Evolutionary conservation across 2,113 vertebrate genomes (phyloP).

Genomic region (Hemiprocne comata): DNA sequence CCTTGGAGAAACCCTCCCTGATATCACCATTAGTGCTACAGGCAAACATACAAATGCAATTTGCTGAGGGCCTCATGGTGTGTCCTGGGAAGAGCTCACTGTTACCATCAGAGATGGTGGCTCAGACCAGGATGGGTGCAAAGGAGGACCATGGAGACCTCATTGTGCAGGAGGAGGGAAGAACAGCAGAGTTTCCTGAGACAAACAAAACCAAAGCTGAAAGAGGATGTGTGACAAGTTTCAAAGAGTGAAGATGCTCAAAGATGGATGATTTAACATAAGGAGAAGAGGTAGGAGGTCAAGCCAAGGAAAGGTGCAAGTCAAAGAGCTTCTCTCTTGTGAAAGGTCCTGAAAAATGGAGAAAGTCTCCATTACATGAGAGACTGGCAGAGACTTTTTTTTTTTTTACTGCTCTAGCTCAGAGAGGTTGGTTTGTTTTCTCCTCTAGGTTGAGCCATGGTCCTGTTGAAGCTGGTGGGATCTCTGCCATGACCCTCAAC

Average conservation of each 20-base stretch:
- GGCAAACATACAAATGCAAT: no score
- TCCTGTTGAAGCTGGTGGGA: not conserved
- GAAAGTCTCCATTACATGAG: not conserved
- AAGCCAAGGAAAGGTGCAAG: not conserved
- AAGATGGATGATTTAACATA: not conserved
- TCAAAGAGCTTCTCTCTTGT: not conserved
- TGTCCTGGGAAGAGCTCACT: not conserved
- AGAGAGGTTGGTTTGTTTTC: no score
- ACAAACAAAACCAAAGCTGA: not conserved
- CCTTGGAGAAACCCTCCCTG: not conserved
- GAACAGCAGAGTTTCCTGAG: not conserved
- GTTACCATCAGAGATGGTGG: not conserved
- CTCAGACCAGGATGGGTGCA: not conserved
- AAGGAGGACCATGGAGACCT: not conserved
- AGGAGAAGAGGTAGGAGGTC: not conserved
- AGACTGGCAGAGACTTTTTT: not conserved
- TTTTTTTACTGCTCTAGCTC: not conserved
- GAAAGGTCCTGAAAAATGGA: not conserved
- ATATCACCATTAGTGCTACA: rapidly evolving
- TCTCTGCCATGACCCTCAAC: not conserved
- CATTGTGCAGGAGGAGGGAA: not conserved
- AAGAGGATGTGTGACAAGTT: not conserved
- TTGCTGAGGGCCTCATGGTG: not conserved
- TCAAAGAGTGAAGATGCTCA: not conserved
- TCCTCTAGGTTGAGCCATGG: not conserved